phyloP scores from a whole-genome alignment of 2,888 invertebrate genomes.

The Vanessa cardui region DNA sequence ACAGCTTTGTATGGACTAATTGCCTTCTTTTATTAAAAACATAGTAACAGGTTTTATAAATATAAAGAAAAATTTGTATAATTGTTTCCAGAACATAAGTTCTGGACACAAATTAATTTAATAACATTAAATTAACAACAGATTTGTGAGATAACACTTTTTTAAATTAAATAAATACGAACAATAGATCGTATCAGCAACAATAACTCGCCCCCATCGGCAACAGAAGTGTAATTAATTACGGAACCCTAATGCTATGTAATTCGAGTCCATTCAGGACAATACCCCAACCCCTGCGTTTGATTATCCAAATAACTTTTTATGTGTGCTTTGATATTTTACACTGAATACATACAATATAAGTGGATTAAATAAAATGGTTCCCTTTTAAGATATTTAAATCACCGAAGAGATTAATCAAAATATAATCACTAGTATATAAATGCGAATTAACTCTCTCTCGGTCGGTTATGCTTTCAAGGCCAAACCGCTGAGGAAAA shows the following conservation, averaged over 20 bases:
- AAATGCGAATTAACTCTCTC: no score
- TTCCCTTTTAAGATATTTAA: not conserved
- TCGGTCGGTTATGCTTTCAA: no score
- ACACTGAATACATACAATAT: constrained; percentile 13
- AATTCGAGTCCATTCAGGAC: constrained; percentile 26
- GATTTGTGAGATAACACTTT: not conserved
- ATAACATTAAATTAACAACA: not conserved
- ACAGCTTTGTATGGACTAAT: no score
- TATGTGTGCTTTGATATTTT: constrained; percentile 22
- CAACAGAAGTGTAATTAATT: constrained; percentile 71
- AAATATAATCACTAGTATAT: no score
- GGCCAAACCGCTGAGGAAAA: no score
- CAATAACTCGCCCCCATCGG: constrained; percentile 41
- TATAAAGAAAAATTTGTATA: no score
- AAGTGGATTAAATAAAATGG: not conserved
- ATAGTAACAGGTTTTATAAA: no score
- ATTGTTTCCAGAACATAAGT: not conserved
- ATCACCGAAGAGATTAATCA: no score
- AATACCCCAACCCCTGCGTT: constrained; percentile 26
- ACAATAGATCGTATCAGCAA: constrained; percentile 13
- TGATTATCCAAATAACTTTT: constrained; percentile 31
- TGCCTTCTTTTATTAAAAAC: no score
- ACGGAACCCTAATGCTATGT: constrained; percentile 52
- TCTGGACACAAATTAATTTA: not conserved
- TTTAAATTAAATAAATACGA: constrained; percentile 3